Percentiles rank a stretch among this genome's conserved stretches.
Evolutionary conservation across 2,113 vertebrate species (phyloP).

Genomic region (Barbus barbus): DNA sequence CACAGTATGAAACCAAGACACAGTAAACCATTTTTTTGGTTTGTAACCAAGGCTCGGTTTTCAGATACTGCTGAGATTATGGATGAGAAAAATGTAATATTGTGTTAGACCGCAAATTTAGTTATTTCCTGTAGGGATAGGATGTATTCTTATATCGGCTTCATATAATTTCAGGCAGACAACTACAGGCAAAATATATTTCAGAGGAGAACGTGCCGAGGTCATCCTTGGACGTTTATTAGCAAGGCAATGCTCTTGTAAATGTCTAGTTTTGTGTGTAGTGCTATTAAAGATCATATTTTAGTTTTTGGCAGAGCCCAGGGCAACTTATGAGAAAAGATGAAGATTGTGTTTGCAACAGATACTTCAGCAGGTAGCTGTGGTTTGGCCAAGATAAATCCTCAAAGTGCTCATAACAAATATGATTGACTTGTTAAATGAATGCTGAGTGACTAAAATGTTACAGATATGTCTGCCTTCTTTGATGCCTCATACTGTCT

Average conservation of each 20-base stretch:
- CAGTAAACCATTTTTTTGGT: no score
- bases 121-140: constrained; percentile 54
- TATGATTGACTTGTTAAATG: neutral
- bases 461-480: neutral
- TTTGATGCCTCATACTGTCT: neutral
- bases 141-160: constrained; percentile 56
- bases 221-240: constrained; percentile 1
- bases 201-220: constrained; percentile 25
- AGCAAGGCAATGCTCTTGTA: neutral
- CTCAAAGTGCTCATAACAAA: neutral
- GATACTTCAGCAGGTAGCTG: neutral
- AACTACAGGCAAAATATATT: constrained; percentile 49
- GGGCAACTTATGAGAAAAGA: neutral
- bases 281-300: neutral
- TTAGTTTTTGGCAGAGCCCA: neutral
- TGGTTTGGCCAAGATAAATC: neutral
- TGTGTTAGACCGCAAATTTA: constrained; percentile 34
- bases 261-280: neutral
- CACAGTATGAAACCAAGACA: neutral
- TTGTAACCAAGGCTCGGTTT: no score
- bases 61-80: constrained; percentile 7
- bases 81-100: constrained; percentile 17
- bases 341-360: neutral
- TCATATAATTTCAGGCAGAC: constrained; percentile 42
- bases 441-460: neutral